phyloP scores from a whole-genome alignment of 2,888 invertebrate species.

The Hoplodrina ambigua region DNA sequence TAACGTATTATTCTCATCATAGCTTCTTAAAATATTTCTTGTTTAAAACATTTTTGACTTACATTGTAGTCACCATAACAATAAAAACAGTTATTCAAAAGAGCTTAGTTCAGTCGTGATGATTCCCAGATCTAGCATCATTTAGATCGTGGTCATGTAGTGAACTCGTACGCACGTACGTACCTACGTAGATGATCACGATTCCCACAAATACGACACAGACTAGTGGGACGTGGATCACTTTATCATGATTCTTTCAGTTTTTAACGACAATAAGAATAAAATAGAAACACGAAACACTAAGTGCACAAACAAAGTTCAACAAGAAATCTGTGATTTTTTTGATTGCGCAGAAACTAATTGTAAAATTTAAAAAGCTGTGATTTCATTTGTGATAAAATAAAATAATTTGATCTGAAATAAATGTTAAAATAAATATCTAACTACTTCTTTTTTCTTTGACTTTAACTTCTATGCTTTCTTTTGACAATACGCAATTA shows the following conservation, averaged over 20 bases:
- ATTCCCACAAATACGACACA: slow-evolving; percentile 8
- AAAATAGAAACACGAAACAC: not conserved
- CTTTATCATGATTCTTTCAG: not conserved
- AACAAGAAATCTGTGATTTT: too few species aligned
- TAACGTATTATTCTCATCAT: slow-evolving; percentile 7
- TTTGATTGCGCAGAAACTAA: too few species aligned
- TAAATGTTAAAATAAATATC: too few species aligned
- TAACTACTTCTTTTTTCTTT: too few species aligned
- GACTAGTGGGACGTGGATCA: not conserved
- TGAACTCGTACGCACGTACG: slow-evolving; percentile 4
- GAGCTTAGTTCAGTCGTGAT: slow-evolving; percentile 2
- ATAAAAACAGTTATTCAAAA: slow-evolving; percentile 22
- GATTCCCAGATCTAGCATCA: slow-evolving; percentile 8
- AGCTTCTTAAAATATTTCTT: not conserved
- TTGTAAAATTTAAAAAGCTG: too few species aligned
- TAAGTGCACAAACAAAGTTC: not conserved
- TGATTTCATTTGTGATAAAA: too few species aligned
- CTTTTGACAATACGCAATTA: too few species aligned
- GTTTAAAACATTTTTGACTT: not conserved
- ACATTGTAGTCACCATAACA: not conserved
- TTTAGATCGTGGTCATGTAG: slow-evolving; percentile 17
- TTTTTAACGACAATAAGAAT: not conserved
- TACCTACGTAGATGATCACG: slow-evolving; percentile 30
- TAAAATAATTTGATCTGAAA: too few species aligned
- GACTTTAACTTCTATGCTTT: too few species aligned